Evolutionary conservation across 2,113 vertebrate species (phyloP), one percentile per base, ranked within the genome.

Genomic region (Urocynchramus pylzowi): DNA sequence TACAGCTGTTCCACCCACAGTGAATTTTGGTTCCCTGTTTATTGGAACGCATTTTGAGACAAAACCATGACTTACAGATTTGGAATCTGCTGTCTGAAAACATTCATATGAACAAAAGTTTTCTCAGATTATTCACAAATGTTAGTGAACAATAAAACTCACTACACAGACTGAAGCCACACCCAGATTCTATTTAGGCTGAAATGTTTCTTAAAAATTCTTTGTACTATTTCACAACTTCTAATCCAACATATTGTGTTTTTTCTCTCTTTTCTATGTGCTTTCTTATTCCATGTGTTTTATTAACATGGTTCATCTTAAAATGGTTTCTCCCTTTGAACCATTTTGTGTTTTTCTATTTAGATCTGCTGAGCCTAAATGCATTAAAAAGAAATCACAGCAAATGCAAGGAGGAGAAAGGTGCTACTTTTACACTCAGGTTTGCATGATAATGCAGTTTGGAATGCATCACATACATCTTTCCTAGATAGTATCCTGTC

Each of bases 91-190:
- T 90, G 70, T 77, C 85, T 84, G 67, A 88, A 90, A 90, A 64
- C 75, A 67, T 54, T 96, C 15, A 54, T 33, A 76, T 31, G 59
- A 93, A 89, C 42, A 87, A 82, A 87, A 90, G 37, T 68, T 91
- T 94, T 70, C 86, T 75, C 76, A 90, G 76, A 95, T 95, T 92
- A 74, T 96, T 96, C 64, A 90, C 91, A 96, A 95, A 91, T 94
- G 86, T 95, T 94, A 64, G 24, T 64, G 64, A 87, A 93, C 80
- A 87, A 68, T 89, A 87, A 92, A 93, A 89, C 1, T 61, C 41
- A 76, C 64, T 74, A 33, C 30, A 56, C 35, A 86, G 35, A 20
- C 35, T 78, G 82, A 88, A 88, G 68, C 67, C 76, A 81, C 81
- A 80, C 60, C 59, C 71, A 81, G 35, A 37, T 77, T 60, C 44